Conservation (phyloP, 2,113 vertebrate genomes). For the Cavia porcellus region DNA sequence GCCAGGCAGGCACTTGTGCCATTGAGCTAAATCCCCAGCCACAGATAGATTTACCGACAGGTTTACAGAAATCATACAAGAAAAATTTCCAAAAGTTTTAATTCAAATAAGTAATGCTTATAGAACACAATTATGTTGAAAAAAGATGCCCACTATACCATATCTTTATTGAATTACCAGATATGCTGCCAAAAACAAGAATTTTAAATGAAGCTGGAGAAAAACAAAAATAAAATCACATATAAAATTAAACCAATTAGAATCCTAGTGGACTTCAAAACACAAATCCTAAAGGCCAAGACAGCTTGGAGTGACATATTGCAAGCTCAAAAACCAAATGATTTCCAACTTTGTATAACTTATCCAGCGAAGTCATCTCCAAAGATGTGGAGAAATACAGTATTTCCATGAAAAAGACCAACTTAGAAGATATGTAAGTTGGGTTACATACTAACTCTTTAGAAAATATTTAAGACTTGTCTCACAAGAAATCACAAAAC, state of each 20-base stretch:
- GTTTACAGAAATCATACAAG: neutral
- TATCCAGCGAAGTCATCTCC: neutral
- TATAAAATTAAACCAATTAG: neutral
- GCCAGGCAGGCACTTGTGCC: no score
- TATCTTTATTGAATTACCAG: neutral
- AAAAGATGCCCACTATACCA: neutral
- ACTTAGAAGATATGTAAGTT: neutral
- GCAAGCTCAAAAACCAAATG: neutral
- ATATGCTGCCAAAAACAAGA: neutral
- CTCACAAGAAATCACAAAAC: neutral
- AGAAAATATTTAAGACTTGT: neutral
- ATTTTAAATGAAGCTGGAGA: neutral
- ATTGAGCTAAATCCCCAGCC: no score
- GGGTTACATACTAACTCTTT: neutral
- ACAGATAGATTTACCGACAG: neutral
- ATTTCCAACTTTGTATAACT: neutral
- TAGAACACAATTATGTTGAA: neutral
- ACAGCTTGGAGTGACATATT: neutral
- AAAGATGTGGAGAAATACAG: neutral
- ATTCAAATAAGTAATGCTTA: neutral
- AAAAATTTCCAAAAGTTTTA: neutral
- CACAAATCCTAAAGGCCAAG: neutral
- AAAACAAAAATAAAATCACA: neutral
- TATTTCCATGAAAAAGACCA: neutral
- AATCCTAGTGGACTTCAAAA: neutral